A percentile compares a stretch with the other conserved stretches of the same genome.
Evolutionary conservation across 2,113 vertebrate species (phyloP).

Genomic region (Pelecanus crispus): DNA sequence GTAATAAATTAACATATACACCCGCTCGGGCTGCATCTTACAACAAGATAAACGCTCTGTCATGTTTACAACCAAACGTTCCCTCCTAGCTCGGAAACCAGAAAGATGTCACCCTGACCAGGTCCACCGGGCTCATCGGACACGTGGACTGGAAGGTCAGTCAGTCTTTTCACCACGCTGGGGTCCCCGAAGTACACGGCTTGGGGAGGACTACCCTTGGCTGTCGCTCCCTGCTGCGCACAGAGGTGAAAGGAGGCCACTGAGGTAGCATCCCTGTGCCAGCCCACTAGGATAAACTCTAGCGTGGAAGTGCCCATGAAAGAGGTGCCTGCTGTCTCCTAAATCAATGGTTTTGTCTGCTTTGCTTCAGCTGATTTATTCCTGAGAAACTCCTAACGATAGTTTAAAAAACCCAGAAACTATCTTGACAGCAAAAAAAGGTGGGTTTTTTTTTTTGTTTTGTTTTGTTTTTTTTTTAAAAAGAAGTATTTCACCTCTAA

Average conservation of each 20-base stretch:
- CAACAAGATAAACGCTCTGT: neutral
- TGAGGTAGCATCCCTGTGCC: neutral
- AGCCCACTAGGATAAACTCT: neutral
- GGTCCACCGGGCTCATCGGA: neutral
- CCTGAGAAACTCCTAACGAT: slow-evolving; percentile 43
- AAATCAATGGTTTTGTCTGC: neutral
- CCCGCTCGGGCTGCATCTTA: neutral
- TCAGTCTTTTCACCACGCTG: neutral
- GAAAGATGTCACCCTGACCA: neutral
- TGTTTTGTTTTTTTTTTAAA: neutral
- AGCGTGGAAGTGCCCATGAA: neutral
- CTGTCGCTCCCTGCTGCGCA: neutral
- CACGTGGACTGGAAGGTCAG: neutral
- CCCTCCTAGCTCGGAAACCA: neutral
- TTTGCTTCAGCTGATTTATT: slow-evolving; percentile 36
- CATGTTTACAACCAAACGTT: neutral
- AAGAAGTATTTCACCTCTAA: neutral
- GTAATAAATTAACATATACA: slow-evolving; percentile 46
- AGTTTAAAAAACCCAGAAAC: slow-evolving; percentile 21
- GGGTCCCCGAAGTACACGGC: neutral
- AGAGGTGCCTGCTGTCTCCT: neutral
- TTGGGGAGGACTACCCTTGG: accelerated
- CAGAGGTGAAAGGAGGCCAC: neutral
- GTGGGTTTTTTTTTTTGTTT: neutral
- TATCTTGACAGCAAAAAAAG: neutral